Conservation (phyloP, 2,888 invertebrate species). For the Acleris literana region DNA sequence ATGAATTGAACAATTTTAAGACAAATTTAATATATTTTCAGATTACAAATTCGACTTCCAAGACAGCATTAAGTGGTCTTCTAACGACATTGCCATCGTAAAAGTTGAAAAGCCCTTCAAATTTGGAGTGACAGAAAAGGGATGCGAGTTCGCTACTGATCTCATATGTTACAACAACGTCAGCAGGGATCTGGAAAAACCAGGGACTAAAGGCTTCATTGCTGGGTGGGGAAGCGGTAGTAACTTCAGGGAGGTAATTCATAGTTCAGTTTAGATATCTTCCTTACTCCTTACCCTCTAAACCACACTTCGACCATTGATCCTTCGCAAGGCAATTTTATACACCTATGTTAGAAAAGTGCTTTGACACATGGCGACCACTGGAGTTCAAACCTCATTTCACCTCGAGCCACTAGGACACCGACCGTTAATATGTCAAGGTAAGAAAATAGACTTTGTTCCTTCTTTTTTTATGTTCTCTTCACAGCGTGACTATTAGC, state of each 20-base stretch:
- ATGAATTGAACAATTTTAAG: not conserved
- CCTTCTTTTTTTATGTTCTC: too few species aligned
- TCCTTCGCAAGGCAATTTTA: too few species aligned
- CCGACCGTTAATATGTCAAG: too few species aligned
- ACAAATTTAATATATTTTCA: constrained; percentile 41
- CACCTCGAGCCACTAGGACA: too few species aligned
- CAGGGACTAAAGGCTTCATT: constrained; percentile 72
- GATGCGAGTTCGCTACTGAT: constrained; percentile 66
- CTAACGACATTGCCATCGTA: constrained; percentile 77
- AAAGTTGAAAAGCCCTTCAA: constrained; percentile 75
- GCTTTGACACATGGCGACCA: too few species aligned
- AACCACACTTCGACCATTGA: too few species aligned
- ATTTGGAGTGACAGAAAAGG: constrained; percentile 64
- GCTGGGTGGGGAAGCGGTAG: constrained; percentile 78
- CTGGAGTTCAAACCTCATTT: too few species aligned
- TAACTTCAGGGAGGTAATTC: constrained; percentile 71
- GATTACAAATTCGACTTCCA: constrained; percentile 80
- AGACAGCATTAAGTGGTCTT: constrained; percentile 79
- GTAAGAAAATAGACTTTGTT: too few species aligned
- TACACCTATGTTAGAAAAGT: too few species aligned
- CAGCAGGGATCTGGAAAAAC: constrained; percentile 70
- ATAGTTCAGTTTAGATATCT: not conserved
- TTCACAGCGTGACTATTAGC: too few species aligned
- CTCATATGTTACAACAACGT: constrained; percentile 68
- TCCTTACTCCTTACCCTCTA: not conserved